Percentiles rank a stretch among this genome's conserved stretches.
Evolutionary conservation across 2,888 invertebrate species (phyloP).

Genomic region (Nemurella pictetii): DNA sequence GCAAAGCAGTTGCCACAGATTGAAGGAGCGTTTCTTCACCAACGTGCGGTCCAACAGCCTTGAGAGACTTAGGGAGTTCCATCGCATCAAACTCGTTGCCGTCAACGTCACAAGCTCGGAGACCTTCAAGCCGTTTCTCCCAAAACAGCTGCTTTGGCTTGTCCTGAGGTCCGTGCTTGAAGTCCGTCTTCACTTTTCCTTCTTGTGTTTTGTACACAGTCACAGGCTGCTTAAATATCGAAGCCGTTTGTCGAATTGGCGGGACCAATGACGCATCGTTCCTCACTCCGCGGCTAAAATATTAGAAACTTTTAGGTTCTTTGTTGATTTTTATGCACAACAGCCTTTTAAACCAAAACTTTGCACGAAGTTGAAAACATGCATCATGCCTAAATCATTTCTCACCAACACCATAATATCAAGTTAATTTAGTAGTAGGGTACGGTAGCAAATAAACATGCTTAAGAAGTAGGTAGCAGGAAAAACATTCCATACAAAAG

Average conservation of each 20-base stretch:
- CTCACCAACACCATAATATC: background rate
- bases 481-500: constrained; percentile 24
- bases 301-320: background rate
- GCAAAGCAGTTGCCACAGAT: constrained; percentile 93
- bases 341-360: background rate
- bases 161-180: constrained; percentile 90
- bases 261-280: constrained; percentile 90
- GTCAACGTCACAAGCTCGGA: constrained; percentile 85
- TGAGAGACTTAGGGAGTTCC: constrained; percentile 80
- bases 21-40: constrained; percentile 87
- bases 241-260: constrained; percentile 96
- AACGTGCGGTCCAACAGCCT: constrained; percentile 81
- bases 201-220: constrained; percentile 92
- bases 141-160: constrained; percentile 79
- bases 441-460: constrained; percentile 12
- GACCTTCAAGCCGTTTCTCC: constrained; percentile 67
- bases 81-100: constrained; percentile 82
- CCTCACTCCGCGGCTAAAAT: constrained; percentile 71
- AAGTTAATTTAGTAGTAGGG: background rate
- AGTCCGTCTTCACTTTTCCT: constrained; percentile 83
- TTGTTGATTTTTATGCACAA: too few relatives aligned
- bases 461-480: constrained; percentile 5
- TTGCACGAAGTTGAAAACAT: background rate
- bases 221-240: constrained; percentile 98
- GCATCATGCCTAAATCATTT: background rate